Conservation (phyloP, 2,797 vertebrate species). For the Gastrophryne carolinensis region DNA sequence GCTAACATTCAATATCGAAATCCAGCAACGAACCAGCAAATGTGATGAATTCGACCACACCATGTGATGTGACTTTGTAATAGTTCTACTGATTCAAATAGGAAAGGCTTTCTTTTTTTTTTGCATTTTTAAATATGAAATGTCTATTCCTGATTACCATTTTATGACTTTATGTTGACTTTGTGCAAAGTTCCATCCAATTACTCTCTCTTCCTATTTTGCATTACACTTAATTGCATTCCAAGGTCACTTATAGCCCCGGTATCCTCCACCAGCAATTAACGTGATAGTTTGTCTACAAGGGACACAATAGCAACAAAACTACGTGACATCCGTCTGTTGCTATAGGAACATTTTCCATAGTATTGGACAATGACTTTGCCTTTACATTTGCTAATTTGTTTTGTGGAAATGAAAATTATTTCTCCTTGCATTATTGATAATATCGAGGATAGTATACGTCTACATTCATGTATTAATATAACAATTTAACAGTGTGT, state of each 20-base stretch:
- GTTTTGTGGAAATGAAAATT: background rate
- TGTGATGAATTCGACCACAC: slow-evolving; percentile 1
- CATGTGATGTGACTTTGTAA: slow-evolving; percentile 23
- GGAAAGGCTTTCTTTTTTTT: slow-evolving; percentile 20
- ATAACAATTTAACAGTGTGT: too few relatives aligned
- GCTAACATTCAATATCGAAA: background rate
- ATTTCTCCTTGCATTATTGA: too few relatives aligned
- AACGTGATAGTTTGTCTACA: slow-evolving; percentile 49
- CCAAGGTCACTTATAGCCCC: slow-evolving; percentile 50
- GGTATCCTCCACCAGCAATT: slow-evolving; percentile 49
- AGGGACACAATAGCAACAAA: slow-evolving; percentile 47
- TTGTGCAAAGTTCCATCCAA: slow-evolving; percentile 48
- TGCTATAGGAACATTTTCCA: slow-evolving; percentile 46
- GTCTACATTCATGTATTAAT: too few relatives aligned
- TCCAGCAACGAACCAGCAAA: background rate
- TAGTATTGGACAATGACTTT: slow-evolving; percentile 35
- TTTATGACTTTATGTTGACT: slow-evolving; percentile 51
- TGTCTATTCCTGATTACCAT: slow-evolving; percentile 33
- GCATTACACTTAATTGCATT: slow-evolving; percentile 52
- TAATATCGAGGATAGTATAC: too few relatives aligned
- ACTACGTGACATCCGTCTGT: slow-evolving; percentile 47
- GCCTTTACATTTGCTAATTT: background rate
- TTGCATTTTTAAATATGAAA: slow-evolving; percentile 49
- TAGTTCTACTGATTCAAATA: slow-evolving; percentile 20
- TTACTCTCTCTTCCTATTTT: slow-evolving; percentile 48